Evolutionary conservation across 2,113 vertebrate genomes (phyloP).

Genomic region (Cromileptes altivelis): DNA sequence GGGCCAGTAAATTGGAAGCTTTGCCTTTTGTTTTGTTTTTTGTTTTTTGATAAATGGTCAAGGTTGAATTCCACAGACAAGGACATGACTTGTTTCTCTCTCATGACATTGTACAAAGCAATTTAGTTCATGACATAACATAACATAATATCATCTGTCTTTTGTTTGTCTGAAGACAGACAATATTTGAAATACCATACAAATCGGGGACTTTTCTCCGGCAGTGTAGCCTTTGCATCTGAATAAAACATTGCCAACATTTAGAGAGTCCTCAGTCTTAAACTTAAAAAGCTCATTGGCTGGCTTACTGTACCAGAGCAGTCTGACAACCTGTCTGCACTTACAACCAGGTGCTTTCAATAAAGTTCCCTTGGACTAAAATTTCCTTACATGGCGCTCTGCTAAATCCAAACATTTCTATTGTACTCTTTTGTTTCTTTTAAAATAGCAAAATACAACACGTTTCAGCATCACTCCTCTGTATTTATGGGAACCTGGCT

Average conservation of each 20-base stretch:
- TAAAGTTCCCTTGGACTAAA: slow-evolving; percentile 52
- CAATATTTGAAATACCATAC: slow-evolving; percentile 16
- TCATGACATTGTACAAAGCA: no score
- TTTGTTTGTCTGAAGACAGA: background rate
- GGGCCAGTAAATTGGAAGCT: no score
- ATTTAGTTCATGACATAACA: background rate
- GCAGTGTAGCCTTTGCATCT: background rate
- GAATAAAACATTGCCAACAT: background rate
- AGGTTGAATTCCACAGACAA: background rate
- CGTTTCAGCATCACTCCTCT: slow-evolving; percentile 44
- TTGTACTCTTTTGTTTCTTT: slow-evolving; percentile 46
- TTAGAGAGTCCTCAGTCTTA: background rate
- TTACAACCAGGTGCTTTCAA: slow-evolving; percentile 71
- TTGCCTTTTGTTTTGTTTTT: background rate
- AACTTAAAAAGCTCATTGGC: slow-evolving; percentile 4
- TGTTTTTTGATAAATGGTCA: background rate
- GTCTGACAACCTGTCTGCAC: slow-evolving; percentile 49
- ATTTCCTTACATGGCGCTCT: slow-evolving; percentile 73
- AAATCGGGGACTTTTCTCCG: background rate
- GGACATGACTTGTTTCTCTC: background rate
- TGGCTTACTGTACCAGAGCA: background rate
- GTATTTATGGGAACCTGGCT: slow-evolving; percentile 52
- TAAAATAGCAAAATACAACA: slow-evolving; percentile 51
- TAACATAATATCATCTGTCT: background rate
- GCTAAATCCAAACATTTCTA: slow-evolving; percentile 34